These are phyloP conservation scores for Sericinus montela DNA, from an alignment of 2,888 invertebrate genomes.

Conservation along the genomic window DNA sequence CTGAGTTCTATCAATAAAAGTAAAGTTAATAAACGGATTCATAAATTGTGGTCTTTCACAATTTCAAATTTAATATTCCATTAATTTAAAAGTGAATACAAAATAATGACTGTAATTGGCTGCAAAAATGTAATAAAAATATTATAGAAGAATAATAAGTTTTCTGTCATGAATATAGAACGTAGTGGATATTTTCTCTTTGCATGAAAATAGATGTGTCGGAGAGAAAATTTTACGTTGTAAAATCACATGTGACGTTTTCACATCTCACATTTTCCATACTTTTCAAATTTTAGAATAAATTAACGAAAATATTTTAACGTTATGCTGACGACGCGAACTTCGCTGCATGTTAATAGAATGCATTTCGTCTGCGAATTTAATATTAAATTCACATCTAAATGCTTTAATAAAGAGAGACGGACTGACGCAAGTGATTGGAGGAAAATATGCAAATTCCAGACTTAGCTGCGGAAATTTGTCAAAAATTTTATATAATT, in stretches of 20 bases:
- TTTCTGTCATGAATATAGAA: background rate
- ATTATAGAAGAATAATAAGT: background rate
- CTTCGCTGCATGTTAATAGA: background rate
- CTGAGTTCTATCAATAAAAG: no score
- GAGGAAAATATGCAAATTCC: background rate
- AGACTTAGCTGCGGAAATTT: background rate
- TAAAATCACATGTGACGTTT: constrained; percentile 7
- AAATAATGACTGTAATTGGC: background rate
- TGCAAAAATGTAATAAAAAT: background rate
- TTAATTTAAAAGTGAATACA: no score
- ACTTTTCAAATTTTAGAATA: background rate
- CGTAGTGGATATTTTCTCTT: no score
- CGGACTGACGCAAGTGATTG: background rate
- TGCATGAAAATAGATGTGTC: no score
- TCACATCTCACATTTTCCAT: background rate
- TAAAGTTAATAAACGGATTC: no score
- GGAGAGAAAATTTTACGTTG: background rate
- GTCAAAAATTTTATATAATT: background rate
- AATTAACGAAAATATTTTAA: background rate
- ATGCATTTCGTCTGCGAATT: background rate
- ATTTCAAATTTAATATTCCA: no score
- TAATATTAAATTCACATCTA: constrained; percentile 1
- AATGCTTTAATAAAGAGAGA: constrained; percentile 10
- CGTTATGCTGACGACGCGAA: constrained; percentile 2
- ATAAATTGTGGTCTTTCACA: no score